phyloP scores from a whole-genome alignment of 2,797 vertebrate species.

The Cossypha heuglini region DNA sequence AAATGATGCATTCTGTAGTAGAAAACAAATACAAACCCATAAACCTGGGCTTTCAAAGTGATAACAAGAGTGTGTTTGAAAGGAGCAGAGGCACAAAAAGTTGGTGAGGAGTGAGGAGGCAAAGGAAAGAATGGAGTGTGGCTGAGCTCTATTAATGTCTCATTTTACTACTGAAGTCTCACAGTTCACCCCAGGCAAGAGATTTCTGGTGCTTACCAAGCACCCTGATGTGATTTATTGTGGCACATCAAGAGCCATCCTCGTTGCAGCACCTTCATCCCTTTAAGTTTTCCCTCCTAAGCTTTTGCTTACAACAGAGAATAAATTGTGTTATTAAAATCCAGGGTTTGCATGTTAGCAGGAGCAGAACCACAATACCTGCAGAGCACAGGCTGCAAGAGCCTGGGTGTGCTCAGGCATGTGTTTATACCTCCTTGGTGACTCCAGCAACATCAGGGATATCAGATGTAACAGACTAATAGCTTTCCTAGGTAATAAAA shows the following conservation, averaged over 20 bases:
- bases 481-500: conserved; percentile 5
- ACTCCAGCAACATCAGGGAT: neutral
- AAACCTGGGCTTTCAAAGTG: conserved; percentile 36
- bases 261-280: neutral
- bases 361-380: neutral
- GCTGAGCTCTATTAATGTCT: neutral
- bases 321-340: neutral
- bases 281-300: neutral
- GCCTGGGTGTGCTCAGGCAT: neutral
- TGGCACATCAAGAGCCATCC: neutral
- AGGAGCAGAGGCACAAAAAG: neutral
- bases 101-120: neutral
- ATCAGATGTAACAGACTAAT: neutral
- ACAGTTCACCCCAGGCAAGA: conserved; percentile 19
- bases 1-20: conserved; percentile 49
- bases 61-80: neutral
- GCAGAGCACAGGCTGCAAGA: neutral
- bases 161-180: conserved; percentile 1
- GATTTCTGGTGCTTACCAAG: neutral
- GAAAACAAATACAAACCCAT: conserved; percentile 27
- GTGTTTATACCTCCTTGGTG: neutral
- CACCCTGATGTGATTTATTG: conserved; percentile 42
- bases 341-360: rapidly evolving
- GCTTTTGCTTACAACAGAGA: neutral
- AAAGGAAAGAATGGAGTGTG: neutral